phyloP scores from a whole-genome alignment of 1,140 invertebrate genomes.

The Drosophila orena region DNA sequence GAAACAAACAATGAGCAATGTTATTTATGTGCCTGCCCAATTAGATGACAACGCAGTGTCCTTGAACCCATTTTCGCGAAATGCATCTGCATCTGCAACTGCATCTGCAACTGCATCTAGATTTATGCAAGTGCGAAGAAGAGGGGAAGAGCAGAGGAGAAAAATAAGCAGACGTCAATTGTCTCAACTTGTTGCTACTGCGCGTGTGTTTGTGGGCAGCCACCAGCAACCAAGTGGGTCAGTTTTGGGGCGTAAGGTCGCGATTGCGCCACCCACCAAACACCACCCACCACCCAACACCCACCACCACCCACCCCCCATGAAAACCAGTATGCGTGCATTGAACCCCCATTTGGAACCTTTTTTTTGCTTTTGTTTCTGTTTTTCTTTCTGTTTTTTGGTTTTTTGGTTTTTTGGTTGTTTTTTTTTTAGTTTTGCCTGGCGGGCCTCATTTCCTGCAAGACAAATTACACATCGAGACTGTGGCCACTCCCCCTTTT shows the following conservation, averaged over 20 bases:
- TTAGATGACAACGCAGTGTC: slow-evolving; percentile 42
- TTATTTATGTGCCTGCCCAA: slow-evolving; percentile 46
- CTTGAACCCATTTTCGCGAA: slow-evolving; percentile 35
- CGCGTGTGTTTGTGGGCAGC: neutral
- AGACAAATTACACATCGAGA: slow-evolving; percentile 61
- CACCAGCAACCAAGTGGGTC: slow-evolving; percentile 23
- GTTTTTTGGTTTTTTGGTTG: too few relatives aligned
- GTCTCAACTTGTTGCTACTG: slow-evolving; percentile 42
- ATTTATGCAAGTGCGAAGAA: slow-evolving; percentile 7
- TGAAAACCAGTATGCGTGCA: slow-evolving; percentile 22
- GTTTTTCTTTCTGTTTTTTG: too few relatives aligned
- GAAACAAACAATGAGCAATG: slow-evolving; percentile 31
- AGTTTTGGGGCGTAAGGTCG: slow-evolving; percentile 30
- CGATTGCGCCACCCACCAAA: neutral
- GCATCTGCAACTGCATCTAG: slow-evolving; percentile 10
- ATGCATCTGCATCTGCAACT: slow-evolving; percentile 15
- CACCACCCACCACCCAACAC: neutral
- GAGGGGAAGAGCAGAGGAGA: neutral
- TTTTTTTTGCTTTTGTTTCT: too few relatives aligned
- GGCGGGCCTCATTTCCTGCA: slow-evolving; percentile 46
- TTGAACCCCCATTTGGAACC: slow-evolving; percentile 21
- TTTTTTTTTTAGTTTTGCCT: neutral
- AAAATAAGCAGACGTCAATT: slow-evolving; percentile 31
- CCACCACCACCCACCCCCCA: neutral
- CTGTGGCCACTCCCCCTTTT: slow-evolving; percentile 12